Conservation (phyloP, 2,113 vertebrate genomes). For the Tetrax tetrax region DNA sequence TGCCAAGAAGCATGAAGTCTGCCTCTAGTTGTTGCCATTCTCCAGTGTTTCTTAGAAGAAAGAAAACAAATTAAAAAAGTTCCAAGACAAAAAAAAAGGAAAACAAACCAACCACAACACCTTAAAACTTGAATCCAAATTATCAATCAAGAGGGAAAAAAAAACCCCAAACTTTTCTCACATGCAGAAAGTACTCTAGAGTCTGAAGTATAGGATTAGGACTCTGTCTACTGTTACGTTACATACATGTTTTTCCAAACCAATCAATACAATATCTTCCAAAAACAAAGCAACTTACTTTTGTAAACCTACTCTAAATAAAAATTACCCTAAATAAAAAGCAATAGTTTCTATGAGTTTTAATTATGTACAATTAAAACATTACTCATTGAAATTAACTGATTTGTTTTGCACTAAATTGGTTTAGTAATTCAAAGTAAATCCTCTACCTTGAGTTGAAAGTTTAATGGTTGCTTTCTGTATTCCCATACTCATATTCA, state of each 20-base stretch:
- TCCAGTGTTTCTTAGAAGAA: no score
- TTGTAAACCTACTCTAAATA: neutral
- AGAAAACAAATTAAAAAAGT: neutral
- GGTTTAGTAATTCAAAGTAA: neutral
- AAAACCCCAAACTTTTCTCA: neutral
- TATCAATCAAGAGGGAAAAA: neutral
- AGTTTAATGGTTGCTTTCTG: neutral
- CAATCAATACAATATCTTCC: neutral
- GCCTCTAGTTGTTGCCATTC: no score
- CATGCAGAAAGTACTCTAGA: neutral
- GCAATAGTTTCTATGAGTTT: neutral
- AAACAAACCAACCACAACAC: no score
- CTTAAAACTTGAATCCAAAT: neutral
- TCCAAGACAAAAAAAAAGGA: neutral
- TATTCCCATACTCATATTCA: neutral
- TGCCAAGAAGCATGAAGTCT: no score
- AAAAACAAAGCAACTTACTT: neutral
- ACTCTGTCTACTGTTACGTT: no score
- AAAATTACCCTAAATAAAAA: neutral
- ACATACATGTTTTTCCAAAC: no score
- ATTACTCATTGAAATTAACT: neutral
- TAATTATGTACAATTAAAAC: neutral
- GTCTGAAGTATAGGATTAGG: no score
- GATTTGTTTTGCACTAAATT: neutral
- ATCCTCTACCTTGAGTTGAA: neutral